Conservation (phyloP, 2,113 vertebrate genomes). For the Carollia perspicillata region DNA sequence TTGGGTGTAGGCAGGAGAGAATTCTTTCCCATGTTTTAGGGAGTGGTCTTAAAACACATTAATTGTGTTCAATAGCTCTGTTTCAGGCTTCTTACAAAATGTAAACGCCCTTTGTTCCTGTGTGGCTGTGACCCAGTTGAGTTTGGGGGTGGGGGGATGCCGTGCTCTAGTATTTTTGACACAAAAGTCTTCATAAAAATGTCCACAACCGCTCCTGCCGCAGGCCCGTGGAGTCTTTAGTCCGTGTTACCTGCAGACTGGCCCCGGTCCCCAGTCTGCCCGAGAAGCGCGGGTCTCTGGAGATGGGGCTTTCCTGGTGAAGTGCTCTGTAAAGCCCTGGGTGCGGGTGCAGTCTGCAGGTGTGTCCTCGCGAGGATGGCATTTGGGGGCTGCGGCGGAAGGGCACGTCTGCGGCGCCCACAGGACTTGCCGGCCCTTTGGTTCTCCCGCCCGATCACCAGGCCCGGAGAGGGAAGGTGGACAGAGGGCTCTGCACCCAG, state of each 20-base stretch:
- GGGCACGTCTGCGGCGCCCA: neutral
- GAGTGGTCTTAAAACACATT: constrained; percentile 38
- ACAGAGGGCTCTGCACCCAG: neutral
- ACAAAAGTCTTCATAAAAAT: neutral
- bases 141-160: neutral
- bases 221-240: neutral
- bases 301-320: neutral
- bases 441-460: neutral
- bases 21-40: constrained; percentile 42
- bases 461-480: neutral
- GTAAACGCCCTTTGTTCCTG: constrained; percentile 49
- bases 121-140: neutral
- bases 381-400: neutral
- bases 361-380: neutral
- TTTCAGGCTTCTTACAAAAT: neutral
- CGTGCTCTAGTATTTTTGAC: neutral
- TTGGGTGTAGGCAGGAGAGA: constrained; percentile 40
- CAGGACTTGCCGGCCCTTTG: neutral
- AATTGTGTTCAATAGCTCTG: neutral
- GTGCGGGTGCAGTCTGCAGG: neutral
- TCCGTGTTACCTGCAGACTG: neutral
- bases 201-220: neutral
- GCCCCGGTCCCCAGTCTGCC: neutral
- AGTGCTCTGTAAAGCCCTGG: neutral
- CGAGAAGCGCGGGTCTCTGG: neutral